Evolutionary conservation across 64 coral and sea anemone genomes (phyloP).

Genomic region (Stichodactyla helianthus): DNA sequence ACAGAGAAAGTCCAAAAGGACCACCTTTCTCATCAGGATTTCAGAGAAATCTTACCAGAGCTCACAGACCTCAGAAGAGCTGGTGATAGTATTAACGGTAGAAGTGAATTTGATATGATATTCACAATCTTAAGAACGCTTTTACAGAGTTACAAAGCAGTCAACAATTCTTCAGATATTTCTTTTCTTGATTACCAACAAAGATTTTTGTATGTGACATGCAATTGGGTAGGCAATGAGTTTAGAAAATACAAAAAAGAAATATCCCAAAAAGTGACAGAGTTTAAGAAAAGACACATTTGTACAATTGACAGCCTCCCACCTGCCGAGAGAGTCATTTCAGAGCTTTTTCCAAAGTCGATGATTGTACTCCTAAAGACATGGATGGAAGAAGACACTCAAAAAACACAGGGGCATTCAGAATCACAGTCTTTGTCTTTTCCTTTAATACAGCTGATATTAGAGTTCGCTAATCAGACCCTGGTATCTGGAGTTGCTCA

Average conservation of each 20-base stretch:
- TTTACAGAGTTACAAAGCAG: constrained; percentile 1
- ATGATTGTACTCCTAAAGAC: constrained; percentile 68
- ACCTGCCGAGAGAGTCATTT: constrained; percentile 47
- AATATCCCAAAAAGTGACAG: constrained; percentile 49
- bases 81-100: background rate
- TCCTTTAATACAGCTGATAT: constrained; percentile 77
- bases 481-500: constrained; percentile 94
- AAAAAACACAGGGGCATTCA: constrained; percentile 23
- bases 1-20: constrained; percentile 6
- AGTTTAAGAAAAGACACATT: constrained; percentile 87
- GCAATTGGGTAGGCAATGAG: constrained; percentile 64
- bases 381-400: constrained; percentile 53
- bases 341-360: constrained; percentile 66
- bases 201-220: constrained; percentile 27
- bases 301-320: constrained; percentile 76
- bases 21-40: background rate
- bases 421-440: constrained; percentile 26
- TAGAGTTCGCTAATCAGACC: constrained; percentile 85
- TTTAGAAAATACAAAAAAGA: constrained; percentile 54
- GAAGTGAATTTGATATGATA: background rate
- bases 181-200: constrained; percentile 8
- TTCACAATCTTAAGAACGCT: background rate
- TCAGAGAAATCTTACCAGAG: background rate
- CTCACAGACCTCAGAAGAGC: background rate
- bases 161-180: background rate